Conservation (phyloP, 2,113 vertebrate species). For the Gallinago paraguaiae region DNA sequence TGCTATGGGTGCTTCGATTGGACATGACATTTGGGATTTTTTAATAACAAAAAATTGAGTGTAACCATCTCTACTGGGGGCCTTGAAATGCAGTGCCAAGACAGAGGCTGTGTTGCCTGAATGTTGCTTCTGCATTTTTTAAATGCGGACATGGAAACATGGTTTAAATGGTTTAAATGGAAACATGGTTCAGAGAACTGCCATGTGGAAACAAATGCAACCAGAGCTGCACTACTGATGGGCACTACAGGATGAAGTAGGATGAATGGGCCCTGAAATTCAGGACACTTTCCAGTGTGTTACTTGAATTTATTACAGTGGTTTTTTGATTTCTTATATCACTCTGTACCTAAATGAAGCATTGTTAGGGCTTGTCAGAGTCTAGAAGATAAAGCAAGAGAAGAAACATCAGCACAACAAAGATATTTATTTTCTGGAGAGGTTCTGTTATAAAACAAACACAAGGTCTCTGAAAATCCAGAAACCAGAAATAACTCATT, state of each 20-base stretch:
- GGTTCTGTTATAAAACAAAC: neutral
- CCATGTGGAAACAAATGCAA: neutral
- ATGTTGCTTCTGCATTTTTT: neutral
- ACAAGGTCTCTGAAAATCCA: neutral
- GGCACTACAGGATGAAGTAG: neutral
- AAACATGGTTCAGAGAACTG: neutral
- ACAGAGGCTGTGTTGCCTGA: neutral
- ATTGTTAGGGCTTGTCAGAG: neutral
- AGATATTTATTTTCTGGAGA: neutral
- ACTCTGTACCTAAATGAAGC: neutral
- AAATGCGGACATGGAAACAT: neutral
- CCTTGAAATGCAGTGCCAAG: rapidly evolving
- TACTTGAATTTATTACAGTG: neutral
- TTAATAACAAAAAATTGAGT: neutral
- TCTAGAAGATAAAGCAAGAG: neutral
- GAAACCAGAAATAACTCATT: neutral
- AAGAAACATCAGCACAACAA: neutral
- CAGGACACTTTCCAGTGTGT: neutral
- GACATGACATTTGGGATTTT: neutral
- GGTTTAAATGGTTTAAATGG: too few relatives aligned
- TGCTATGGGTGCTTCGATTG: neutral
- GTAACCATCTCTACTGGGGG: neutral
- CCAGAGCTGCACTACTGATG: neutral
- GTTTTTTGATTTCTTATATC: neutral
- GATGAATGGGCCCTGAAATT: neutral